These are phyloP conservation scores for Clavelina lepadiformis DNA, from an alignment of 23 tunicate genomes.

Conservation along the genomic window DNA sequence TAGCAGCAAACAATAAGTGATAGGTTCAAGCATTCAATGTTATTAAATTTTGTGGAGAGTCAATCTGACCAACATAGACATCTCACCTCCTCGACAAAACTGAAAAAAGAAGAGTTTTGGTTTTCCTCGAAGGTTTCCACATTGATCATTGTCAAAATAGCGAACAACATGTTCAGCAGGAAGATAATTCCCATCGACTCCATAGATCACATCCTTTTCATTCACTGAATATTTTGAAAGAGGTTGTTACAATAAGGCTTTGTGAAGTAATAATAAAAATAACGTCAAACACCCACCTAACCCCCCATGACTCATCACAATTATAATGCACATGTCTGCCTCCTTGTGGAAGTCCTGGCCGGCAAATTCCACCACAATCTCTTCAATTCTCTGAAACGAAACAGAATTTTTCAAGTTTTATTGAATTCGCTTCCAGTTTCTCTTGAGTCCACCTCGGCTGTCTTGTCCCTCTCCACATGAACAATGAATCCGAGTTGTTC, in stretches of 20 bases:
- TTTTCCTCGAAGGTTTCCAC: constrained; percentile 18
- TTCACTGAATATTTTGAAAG: neutral
- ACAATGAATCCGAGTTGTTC: constrained; percentile 27
- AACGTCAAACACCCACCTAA: neutral
- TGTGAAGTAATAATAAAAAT: neutral
- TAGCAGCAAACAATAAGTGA: too few relatives aligned
- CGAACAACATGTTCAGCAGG: constrained; percentile 27
- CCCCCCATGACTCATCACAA: constrained; percentile 59
- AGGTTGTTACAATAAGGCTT: neutral
- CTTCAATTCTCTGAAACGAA: constrained; percentile 21
- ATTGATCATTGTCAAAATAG: constrained; percentile 50
- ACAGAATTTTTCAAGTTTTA: neutral
- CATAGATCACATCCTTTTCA: constrained; percentile 25
- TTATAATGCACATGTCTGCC: constrained; percentile 37
- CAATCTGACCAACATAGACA: too few relatives aligned
- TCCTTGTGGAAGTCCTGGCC: neutral
- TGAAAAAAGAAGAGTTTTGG: constrained; percentile 73
- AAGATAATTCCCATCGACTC: constrained; percentile 12
- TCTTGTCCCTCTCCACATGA: constrained; percentile 2
- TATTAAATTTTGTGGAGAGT: too few relatives aligned
- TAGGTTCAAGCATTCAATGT: too few relatives aligned
- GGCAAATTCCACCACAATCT: constrained; percentile 22
- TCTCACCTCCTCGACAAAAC: constrained; percentile 45
- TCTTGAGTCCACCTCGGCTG: constrained; percentile 23
- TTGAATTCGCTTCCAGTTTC: too few relatives aligned